Conservation (phyloP, 1,140 invertebrate genomes). For the Panagrolaimus sp. region DNA sequence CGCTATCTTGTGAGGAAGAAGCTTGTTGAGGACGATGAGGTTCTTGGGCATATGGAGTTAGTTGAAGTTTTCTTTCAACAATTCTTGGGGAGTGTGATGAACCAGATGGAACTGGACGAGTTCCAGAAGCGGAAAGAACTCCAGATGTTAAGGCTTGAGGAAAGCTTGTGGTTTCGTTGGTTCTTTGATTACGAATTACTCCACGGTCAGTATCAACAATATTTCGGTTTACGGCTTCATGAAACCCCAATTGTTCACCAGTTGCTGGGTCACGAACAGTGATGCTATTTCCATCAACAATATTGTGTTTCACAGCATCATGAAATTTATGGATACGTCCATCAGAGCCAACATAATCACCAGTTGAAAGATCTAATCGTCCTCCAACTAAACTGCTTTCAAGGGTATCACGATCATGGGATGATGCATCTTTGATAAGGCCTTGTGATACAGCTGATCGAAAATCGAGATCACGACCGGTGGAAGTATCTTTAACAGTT, state of each 20-base stretch:
- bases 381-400: conserved; percentile 58
- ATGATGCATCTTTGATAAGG: conserved; percentile 23
- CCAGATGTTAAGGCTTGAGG: conserved; percentile 72
- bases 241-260: no score
- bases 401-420: conserved; percentile 71
- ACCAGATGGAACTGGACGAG: conserved; percentile 49
- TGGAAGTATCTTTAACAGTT: conserved; percentile 68
- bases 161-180: no score
- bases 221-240: no score
- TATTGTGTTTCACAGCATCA: no score
- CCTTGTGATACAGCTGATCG: conserved; percentile 32
- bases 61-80: conserved; percentile 54
- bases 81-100: conserved; percentile 28
- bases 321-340: no score
- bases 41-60: conserved; percentile 44
- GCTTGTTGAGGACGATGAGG: background rate
- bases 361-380: no score
- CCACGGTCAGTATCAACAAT: no score
- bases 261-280: no score
- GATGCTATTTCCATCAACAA: no score
- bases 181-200: no score
- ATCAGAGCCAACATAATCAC: no score
- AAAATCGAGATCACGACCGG: conserved; percentile 59
- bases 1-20: background rate
- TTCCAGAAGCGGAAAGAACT: conserved; percentile 68